phyloP scores from a whole-genome alignment of 2,888 invertebrate genomes.

The Platerodrilus igneus region DNA sequence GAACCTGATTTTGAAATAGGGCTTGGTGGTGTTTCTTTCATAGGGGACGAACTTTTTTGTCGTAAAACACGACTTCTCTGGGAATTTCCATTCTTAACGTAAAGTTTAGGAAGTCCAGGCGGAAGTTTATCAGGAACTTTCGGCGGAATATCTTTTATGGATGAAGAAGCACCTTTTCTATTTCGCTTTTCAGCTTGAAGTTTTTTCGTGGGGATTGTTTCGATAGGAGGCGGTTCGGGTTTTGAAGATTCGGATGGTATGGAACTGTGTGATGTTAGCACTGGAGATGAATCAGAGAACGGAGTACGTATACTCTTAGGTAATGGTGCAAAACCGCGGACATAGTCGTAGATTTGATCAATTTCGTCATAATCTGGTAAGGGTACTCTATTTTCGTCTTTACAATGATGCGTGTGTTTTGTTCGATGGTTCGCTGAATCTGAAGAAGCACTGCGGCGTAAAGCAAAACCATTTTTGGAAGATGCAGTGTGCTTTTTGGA shows the following conservation, averaged over 20 bases:
- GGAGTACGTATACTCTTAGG: constrained; percentile 74
- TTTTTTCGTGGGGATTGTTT: constrained; percentile 85
- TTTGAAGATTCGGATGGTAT: constrained; percentile 52
- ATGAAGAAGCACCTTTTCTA: constrained; percentile 58
- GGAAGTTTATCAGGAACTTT: constrained; percentile 55
- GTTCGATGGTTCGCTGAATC: constrained; percentile 59
- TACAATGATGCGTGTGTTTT: constrained; percentile 52
- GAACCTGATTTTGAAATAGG: constrained; percentile 66
- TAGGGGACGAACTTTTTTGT: constrained; percentile 68
- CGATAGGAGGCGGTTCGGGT: constrained; percentile 88
- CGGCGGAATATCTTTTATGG: constrained; percentile 51
- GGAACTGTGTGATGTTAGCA: constrained; percentile 49
- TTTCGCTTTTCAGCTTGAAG: constrained; percentile 69
- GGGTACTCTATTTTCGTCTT: constrained; percentile 59
- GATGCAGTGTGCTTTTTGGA: constrained; percentile 39
- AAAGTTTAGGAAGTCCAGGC: constrained; percentile 68
- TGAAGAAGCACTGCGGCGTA: constrained; percentile 73
- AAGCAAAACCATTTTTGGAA: constrained; percentile 61
- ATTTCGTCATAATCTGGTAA: constrained; percentile 84
- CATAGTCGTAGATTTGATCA: constrained; percentile 94
- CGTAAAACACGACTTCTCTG: constrained; percentile 63
- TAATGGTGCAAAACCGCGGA: constrained; percentile 85
- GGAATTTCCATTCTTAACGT: constrained; percentile 69
- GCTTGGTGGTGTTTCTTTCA: constrained; percentile 65
- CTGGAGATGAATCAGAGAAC: constrained; percentile 52